A percentile compares a stretch with the other conserved stretches of the same genome.
phyloP scores from a whole-genome alignment of 1,140 invertebrate genomes.

The Drosophila burlai region DNA sequence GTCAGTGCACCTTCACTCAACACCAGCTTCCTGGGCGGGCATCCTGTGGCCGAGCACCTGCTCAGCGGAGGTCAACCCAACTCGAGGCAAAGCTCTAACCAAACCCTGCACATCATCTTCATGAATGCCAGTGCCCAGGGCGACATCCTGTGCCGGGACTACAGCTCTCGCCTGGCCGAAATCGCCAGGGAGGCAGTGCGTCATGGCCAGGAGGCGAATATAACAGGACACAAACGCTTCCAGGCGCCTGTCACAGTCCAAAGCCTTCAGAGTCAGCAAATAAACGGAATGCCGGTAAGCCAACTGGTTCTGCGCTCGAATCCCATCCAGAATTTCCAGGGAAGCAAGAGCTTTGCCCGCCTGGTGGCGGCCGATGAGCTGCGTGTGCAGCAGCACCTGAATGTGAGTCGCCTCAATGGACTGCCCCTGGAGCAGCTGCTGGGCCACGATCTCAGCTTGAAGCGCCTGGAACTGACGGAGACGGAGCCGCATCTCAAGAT shows the following conservation, averaged over 20 bases:
- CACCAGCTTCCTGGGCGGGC: slow-evolving; percentile 50
- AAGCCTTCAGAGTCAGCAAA: slow-evolving; percentile 5
- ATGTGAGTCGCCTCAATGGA: slow-evolving; percentile 49
- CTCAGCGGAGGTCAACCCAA: slow-evolving; percentile 14
- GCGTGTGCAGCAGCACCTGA: slow-evolving; percentile 21
- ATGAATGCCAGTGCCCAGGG: slow-evolving; percentile 61
- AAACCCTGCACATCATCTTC: slow-evolving; percentile 60
- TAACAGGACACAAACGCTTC: slow-evolving; percentile 67
- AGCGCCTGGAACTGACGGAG: slow-evolving; percentile 50
- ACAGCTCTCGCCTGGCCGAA: slow-evolving; percentile 49
- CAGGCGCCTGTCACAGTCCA: slow-evolving; percentile 45
- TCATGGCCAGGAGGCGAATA: slow-evolving; percentile 50
- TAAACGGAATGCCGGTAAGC: slow-evolving; percentile 46
- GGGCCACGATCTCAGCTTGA: slow-evolving; percentile 51
- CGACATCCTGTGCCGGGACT: slow-evolving; percentile 51
- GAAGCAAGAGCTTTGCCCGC: slow-evolving; percentile 36
- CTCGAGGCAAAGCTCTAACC: not conserved
- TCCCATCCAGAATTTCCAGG: slow-evolving; percentile 24
- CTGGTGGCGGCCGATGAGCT: slow-evolving; percentile 37
- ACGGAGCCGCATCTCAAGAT: slow-evolving; percentile 22
- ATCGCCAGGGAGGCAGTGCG: slow-evolving; percentile 58
- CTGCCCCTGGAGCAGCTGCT: slow-evolving; percentile 44
- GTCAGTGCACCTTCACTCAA: slow-evolving; percentile 40
- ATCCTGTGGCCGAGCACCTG: slow-evolving; percentile 57
- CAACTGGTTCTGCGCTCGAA: slow-evolving; percentile 53